Conservation (phyloP, 2,113 vertebrate genomes). For the Myrmecophaga tridactyla region DNA sequence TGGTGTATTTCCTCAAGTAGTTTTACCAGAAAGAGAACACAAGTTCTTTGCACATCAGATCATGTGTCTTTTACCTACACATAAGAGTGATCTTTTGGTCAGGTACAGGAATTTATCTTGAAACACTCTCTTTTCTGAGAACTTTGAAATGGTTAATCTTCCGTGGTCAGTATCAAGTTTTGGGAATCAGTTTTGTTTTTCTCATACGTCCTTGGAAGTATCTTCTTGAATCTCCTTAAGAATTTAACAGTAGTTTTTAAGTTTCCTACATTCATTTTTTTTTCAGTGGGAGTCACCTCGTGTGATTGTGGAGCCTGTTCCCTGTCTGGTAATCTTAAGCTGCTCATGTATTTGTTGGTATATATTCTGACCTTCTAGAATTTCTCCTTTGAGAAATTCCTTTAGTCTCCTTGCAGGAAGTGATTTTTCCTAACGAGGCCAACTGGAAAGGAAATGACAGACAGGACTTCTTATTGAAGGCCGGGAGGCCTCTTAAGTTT, state of each 20-base stretch:
- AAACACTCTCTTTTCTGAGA: neutral
- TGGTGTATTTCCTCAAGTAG: neutral
- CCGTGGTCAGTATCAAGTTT: neutral
- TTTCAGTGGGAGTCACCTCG: neutral
- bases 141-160: neutral
- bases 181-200: neutral
- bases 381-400: neutral
- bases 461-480: neutral
- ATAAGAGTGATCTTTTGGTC: neutral
- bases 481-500: neutral
- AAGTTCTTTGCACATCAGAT: constrained; percentile 24
- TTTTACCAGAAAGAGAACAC: constrained; percentile 39
- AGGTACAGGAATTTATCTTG: constrained; percentile 21
- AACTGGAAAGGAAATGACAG: neutral
- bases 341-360: constrained; percentile 38
- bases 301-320: neutral
- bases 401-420: neutral
- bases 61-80: neutral
- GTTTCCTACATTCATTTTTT: neutral
- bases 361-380: constrained; percentile 16
- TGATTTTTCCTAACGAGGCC: neutral
- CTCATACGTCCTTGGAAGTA: neutral
- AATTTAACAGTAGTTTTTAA: constrained; percentile 36
- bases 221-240: constrained; percentile 43
- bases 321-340: neutral